Base-by-base conservation (phyloP, 53 echinoderm and acorn worm species). In the Apostichopus leukothele region DNA sequence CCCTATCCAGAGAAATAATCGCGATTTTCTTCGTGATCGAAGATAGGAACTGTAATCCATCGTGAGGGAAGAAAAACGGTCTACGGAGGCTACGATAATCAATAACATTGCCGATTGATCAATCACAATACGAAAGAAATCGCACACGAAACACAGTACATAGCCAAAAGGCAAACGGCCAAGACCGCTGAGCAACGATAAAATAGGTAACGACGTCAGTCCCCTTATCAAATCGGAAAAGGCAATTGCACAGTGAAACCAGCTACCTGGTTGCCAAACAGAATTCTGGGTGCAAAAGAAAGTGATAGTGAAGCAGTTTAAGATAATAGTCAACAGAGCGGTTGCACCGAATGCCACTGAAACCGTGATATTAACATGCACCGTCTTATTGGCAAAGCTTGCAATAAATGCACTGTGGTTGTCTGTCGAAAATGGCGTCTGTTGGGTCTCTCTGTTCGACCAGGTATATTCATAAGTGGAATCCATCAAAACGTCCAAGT, bases 261-360 rank as follows among this genome's bases (percentile, higher is more conserved):
- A 75, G 19, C 6, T 50, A 27, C 76, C 76, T 11, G 76, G 76
- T 21, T 75, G 76, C 76, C 76, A 75, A 5, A 75, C 76, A 27
- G 76, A 75, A 75, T 14, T 75, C 76, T 75, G 76, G 5, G 76
- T 27, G 76, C 25, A 75, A 50, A 75, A 75, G 26, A 75, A 75
- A 18, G 50, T 21, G 22, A 75, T 75, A n/a, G 26, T 27, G 11
- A 75, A 12, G 26, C 11, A 11, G 8, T 75, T 75, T n/a, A 75
- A 50, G 27, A 21, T 27, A 25, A 75, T 20, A 5, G 76, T 75
- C 50, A 50, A 25, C 3, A 75, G 9, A n/a, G 22, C 22, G 4
- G 50, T n/a, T 27, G 50, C 7, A 10, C 76, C 76, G 6, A 75
- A 50, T 13, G 50, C 25, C 10, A 13, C 76, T 6, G 76, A 25